Percentiles rank a stretch among this genome's conserved stretches.
phyloP scores from a whole-genome alignment of 2,113 vertebrate species.

The Urocynchramus pylzowi region DNA sequence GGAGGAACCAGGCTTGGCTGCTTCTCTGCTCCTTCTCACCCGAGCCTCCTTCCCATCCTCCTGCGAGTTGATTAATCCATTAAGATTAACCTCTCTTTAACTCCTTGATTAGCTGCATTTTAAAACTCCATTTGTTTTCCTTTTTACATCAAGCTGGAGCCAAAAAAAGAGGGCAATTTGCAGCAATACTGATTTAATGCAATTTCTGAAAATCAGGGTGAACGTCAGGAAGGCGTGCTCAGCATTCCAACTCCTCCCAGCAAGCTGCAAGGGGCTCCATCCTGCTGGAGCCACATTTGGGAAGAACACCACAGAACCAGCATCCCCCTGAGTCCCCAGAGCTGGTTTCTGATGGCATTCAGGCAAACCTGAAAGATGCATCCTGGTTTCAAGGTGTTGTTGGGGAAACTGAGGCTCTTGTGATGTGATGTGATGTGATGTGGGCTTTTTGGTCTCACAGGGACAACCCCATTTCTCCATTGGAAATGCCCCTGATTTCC shows the following conservation, averaged over 20 bases:
- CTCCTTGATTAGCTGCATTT: conserved; percentile 78
- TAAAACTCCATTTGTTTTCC: conserved; percentile 74
- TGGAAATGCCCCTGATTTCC: background rate
- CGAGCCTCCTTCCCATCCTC: background rate
- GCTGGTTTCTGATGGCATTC: background rate
- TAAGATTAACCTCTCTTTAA: conserved; percentile 76
- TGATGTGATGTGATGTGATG: accelerated
- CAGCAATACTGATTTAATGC: conserved; percentile 65
- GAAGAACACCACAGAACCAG: background rate
- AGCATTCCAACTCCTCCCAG: conserved; percentile 50
- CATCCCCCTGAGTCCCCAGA: background rate
- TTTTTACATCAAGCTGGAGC: conserved; percentile 67
- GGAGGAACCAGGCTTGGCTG: background rate
- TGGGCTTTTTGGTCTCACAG: background rate
- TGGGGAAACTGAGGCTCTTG: background rate
- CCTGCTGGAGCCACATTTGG: background rate
- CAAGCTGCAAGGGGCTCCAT: background rate
- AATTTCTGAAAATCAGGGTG: conserved; percentile 72
- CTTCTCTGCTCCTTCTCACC: background rate
- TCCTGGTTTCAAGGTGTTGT: background rate
- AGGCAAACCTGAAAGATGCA: background rate
- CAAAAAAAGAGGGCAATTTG: conserved; percentile 70
- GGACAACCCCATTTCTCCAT: background rate
- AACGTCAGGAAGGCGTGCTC: background rate
- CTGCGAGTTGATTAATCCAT: conserved; percentile 70